phyloP scores from a whole-genome alignment of 2,797 vertebrate species.

The Pangasius krempfi region DNA sequence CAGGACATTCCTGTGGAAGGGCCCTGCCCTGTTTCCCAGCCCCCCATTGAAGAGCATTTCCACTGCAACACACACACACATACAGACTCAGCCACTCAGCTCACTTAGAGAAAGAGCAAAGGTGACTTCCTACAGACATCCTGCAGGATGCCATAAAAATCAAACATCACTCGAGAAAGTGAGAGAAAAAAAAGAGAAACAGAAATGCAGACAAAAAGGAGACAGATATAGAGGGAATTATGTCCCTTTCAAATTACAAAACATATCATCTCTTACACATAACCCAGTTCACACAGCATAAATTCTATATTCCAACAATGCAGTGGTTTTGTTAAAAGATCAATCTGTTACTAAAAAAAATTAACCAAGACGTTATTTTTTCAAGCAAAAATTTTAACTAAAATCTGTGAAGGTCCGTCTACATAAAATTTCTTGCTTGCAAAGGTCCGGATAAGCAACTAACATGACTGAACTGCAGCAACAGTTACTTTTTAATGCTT shows the following conservation, averaged over 20 bases:
- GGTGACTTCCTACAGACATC: constrained; percentile 58
- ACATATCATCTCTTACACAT: neutral
- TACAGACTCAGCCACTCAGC: constrained; percentile 24
- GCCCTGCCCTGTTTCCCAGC: constrained; percentile 56
- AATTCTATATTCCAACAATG: neutral
- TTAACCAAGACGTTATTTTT: neutral
- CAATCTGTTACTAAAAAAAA: neutral
- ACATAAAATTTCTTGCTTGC: neutral
- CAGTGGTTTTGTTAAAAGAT: neutral
- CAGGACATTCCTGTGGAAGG: constrained; percentile 58
- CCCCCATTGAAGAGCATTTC: constrained; percentile 53
- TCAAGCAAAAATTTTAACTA: neutral
- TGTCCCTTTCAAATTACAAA: neutral
- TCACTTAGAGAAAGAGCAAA: constrained; percentile 52
- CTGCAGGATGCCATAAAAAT: constrained; percentile 52
- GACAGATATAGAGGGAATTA: constrained; percentile 4
- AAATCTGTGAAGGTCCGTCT: neutral
- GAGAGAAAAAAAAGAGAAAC: constrained; percentile 5
- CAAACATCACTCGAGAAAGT: constrained; percentile 21
- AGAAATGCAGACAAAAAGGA: constrained; percentile 6
- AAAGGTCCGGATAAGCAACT: neutral
- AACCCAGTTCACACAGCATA: neutral
- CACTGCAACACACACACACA: constrained; percentile 37
- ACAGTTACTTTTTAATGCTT: neutral
- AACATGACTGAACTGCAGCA: neutral